A percentile compares a stretch with the other conserved stretches of the same genome.
phyloP scores from a whole-genome alignment of 2,113 vertebrate genomes.

The Sebastes fasciatus region DNA sequence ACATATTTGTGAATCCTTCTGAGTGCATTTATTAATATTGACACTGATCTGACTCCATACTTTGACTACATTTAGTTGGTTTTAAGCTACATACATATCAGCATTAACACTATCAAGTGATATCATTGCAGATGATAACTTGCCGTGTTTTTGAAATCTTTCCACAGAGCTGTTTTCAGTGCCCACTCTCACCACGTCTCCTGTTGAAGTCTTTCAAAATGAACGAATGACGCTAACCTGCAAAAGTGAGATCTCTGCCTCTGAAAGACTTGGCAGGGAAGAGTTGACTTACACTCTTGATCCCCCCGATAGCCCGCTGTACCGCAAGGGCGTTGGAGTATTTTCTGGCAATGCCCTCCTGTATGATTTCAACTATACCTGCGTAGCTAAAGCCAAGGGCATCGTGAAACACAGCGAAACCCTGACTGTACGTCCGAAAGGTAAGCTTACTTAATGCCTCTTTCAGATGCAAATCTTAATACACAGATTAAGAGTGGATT shows the following conservation, averaged over 20 bases:
- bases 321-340: background rate
- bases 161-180: slow-evolving; percentile 83
- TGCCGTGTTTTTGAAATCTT: background rate
- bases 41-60: background rate
- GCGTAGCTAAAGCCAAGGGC: slow-evolving; percentile 67
- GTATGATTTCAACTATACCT: slow-evolving; percentile 75
- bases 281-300: slow-evolving; percentile 75
- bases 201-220: slow-evolving; percentile 71
- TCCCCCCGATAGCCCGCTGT: background rate
- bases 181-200: slow-evolving; percentile 72
- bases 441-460: slow-evolving; percentile 38
- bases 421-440: slow-evolving; percentile 73
- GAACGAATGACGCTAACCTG: slow-evolving; percentile 73
- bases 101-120: background rate
- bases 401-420: slow-evolving; percentile 72
- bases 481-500: background rate
- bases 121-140: background rate
- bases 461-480: background rate
- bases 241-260: slow-evolving; percentile 40
- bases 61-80: background rate
- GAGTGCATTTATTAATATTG: background rate
- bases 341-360: slow-evolving; percentile 21
- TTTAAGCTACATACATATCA: background rate
- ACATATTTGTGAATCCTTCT: too few species aligned
- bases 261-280: slow-evolving; percentile 46